Base-by-base conservation (phyloP, 2,888 invertebrate species). In the Mythimna pallens region DNA sequence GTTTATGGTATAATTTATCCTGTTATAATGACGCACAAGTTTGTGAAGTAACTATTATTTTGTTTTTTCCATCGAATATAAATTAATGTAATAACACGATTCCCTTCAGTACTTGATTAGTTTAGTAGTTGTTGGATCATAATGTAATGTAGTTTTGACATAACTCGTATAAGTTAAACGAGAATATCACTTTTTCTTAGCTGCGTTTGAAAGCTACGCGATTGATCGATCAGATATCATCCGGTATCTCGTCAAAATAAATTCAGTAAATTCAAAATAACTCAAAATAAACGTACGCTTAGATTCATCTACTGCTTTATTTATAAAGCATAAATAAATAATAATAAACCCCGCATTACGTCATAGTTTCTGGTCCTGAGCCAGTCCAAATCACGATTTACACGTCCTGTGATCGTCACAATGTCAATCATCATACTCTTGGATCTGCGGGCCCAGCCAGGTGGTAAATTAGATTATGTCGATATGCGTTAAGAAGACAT, bases 321-420 rank as follows among this genome's bases (percentile, higher is more conserved):
- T 55, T 70, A 64, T 77, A 65, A 82, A 72, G 71, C 40, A 58
- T 57, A 40, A 47, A 47, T 47, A 47, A 47, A 17, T 43, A 17
- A 47, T 47, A 47, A 47, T 47, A 47, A 47, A 17, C 20, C 47
- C 47, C 17, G 17, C 34, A 30, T 71, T 65, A 68, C 78, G 82
- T 78, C 54, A 68, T 82, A 43, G 52, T 65, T 67, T 57, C 78
- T 81, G 78, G 78, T 79, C 66, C 57, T 65, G 61, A 67, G 79
- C 82, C 82, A 79, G 79, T 65, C 78, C 55, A 78, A 77, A 71
- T 82, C 57, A 82, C 36, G 34, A 75, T 64, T 52, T 40, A 25
- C 57, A 70, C 54, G 4, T 81, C 65, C 71, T 79, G 65, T 52
- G 47, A 70, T 81, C 17, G 20, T 8, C 14, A 36, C 54, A 65